phyloP scores from a whole-genome alignment of 2,113 vertebrate species.

The Poeciliopsis occidentalis region DNA sequence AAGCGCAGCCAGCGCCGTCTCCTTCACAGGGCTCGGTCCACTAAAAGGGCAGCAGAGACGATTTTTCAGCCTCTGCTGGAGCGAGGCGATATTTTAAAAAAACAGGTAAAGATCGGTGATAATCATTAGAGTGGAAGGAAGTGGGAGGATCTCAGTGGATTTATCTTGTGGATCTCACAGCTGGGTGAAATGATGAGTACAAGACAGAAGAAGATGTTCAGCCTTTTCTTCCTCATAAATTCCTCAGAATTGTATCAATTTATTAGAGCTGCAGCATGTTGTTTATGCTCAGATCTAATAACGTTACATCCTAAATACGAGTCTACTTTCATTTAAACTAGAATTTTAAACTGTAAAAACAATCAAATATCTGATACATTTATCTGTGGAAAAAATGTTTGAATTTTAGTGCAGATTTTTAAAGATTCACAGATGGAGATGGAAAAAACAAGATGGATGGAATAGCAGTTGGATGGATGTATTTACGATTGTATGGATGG shows the following conservation, averaged over 20 bases:
- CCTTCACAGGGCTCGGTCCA: constrained; percentile 20
- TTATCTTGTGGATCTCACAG: constrained; percentile 11
- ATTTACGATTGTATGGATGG: too few species aligned
- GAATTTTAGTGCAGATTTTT: too few species aligned
- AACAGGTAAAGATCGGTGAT: constrained; percentile 32
- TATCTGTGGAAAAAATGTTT: too few species aligned
- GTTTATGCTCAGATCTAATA: too few species aligned
- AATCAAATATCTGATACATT: too few species aligned
- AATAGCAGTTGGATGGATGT: too few species aligned
- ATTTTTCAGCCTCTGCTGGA: constrained; percentile 25
- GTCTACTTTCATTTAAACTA: too few species aligned
- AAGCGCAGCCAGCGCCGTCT: constrained; percentile 18
- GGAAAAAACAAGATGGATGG: too few species aligned
- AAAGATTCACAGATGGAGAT: too few species aligned
- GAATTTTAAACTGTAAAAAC: too few species aligned
- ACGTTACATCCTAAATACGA: too few species aligned
- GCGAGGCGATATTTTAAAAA: constrained; percentile 1
- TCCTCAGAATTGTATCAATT: constrained; percentile 11
- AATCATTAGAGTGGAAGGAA: constrained; percentile 41
- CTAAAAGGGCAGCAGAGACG: constrained; percentile 27
- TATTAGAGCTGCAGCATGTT: too few species aligned
- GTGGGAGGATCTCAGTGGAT: constrained; percentile 35
- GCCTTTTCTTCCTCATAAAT: constrained; percentile 27
- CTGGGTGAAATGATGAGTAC: constrained; percentile 22
- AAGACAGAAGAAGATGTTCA: constrained; percentile 1